Conservation (phyloP, 2,113 vertebrate species). For the Aegotheles bennettii region DNA sequence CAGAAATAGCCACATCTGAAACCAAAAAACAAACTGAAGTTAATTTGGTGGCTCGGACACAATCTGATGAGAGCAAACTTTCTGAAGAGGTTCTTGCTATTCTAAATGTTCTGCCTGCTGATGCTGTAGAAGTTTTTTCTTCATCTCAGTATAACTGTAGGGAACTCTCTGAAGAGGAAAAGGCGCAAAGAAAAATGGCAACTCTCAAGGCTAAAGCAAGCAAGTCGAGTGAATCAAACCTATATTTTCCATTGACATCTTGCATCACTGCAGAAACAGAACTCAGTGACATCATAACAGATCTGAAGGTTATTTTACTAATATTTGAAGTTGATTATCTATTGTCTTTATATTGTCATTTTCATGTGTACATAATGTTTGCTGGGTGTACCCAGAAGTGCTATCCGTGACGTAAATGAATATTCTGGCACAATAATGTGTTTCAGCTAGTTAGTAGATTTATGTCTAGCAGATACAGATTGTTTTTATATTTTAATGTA, state of each 20-base stretch:
- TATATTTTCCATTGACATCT: conserved; percentile 89
- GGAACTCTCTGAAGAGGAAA: conserved; percentile 75
- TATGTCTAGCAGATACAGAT: not conserved
- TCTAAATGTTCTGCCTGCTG: conserved; percentile 74
- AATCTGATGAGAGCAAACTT: conserved; percentile 30
- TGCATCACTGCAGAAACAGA: conserved; percentile 90
- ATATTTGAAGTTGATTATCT: not conserved
- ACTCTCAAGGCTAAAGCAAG: conserved; percentile 79
- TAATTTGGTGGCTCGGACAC: not conserved
- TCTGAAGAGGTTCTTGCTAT: conserved; percentile 63
- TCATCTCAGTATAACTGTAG: conserved; percentile 51
- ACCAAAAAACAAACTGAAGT: conserved; percentile 22
- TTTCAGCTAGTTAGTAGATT: not conserved
- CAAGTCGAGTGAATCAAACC: conserved; percentile 50
- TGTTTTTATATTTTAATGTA: not conserved
- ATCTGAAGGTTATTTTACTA: conserved; percentile 84
- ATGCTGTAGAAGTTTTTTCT: conserved; percentile 69
- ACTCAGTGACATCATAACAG: conserved; percentile 83
- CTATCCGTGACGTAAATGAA: not conserved
- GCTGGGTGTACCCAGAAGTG: not conserved
- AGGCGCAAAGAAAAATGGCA: conserved; percentile 77
- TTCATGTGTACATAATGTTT: not conserved
- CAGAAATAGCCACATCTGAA: not conserved
- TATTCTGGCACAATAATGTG: not conserved
- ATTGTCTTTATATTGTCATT: not conserved